phyloP scores from a whole-genome alignment of 2,797 vertebrate genomes.

The Sorex maritimensis region DNA sequence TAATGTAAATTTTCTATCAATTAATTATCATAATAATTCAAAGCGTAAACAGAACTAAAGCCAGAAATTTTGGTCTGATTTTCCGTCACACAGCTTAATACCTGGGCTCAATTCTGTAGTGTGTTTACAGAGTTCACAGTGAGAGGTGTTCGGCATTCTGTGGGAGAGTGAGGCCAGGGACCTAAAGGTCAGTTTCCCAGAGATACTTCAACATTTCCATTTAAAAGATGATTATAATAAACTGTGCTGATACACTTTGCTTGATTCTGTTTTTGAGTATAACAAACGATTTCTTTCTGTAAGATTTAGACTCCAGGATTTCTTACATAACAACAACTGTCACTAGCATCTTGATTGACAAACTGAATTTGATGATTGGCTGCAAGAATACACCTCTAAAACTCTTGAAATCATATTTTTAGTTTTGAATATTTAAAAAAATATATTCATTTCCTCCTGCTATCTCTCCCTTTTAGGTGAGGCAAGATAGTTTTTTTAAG shows the following conservation, averaged over 20 bases:
- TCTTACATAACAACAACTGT: neutral
- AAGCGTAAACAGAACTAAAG: neutral
- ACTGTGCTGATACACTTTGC: too few relatives aligned
- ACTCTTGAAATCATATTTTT: too few relatives aligned
- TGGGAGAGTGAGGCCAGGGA: neutral
- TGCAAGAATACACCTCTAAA: neutral
- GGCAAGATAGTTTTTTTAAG: too few relatives aligned
- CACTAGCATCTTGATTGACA: neutral
- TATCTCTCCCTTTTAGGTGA: too few relatives aligned
- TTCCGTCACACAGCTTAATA: neutral
- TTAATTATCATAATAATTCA: neutral
- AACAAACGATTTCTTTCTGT: neutral
- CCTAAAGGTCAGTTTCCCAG: neutral
- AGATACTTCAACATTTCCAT: neutral
- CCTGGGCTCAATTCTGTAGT: neutral
- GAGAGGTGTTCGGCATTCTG: too few relatives aligned
- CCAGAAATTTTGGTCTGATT: neutral
- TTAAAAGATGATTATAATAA: conserved; percentile 17
- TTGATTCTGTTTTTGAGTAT: neutral
- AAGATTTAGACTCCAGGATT: neutral
- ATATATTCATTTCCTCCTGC: too few relatives aligned
- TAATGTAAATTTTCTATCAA: neutral
- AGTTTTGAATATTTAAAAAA: too few relatives aligned
- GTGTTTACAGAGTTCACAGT: neutral
- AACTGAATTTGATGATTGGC: neutral